phyloP scores from a whole-genome alignment of 2,113 vertebrate species.

The Loxodonta africana region DNA sequence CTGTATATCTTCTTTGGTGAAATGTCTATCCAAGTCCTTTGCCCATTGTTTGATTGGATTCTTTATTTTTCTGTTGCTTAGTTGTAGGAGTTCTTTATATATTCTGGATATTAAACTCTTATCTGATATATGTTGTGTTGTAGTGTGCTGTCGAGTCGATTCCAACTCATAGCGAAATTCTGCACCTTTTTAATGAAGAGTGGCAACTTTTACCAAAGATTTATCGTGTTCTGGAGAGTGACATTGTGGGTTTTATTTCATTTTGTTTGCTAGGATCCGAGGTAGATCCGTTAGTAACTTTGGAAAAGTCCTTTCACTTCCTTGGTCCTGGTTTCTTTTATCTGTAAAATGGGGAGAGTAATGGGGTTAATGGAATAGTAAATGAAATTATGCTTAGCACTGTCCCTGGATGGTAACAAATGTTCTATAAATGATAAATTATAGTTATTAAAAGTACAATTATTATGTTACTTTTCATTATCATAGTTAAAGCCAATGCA shows the following conservation, averaged over 20 bases:
- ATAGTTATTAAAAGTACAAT: slow-evolving; percentile 43
- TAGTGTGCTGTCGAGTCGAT: too few relatives aligned
- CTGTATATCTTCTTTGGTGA: too few relatives aligned
- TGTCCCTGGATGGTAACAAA: slow-evolving; percentile 7
- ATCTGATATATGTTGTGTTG: too few relatives aligned
- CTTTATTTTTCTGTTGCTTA: too few relatives aligned
- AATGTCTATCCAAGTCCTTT: too few relatives aligned
- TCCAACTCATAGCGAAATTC: background rate
- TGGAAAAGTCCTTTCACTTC: background rate
- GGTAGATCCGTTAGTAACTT: background rate
- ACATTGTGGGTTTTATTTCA: background rate
- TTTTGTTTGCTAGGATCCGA: slow-evolving; percentile 40
- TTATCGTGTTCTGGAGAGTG: background rate
- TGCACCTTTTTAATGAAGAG: background rate
- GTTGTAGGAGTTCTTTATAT: too few relatives aligned
- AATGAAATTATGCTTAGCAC: background rate
- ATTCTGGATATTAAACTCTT: too few relatives aligned
- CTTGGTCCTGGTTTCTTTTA: slow-evolving; percentile 2
- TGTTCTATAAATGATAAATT: slow-evolving; percentile 6
- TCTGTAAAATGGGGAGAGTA: slow-evolving; percentile 35
- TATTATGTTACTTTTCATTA: slow-evolving; percentile 56
- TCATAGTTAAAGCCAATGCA: background rate
- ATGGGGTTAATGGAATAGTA: background rate
- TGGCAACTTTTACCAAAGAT: background rate
- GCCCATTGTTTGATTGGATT: too few relatives aligned